Conservation (phyloP, 2,888 invertebrate genomes). For the Dicycla oo region DNA sequence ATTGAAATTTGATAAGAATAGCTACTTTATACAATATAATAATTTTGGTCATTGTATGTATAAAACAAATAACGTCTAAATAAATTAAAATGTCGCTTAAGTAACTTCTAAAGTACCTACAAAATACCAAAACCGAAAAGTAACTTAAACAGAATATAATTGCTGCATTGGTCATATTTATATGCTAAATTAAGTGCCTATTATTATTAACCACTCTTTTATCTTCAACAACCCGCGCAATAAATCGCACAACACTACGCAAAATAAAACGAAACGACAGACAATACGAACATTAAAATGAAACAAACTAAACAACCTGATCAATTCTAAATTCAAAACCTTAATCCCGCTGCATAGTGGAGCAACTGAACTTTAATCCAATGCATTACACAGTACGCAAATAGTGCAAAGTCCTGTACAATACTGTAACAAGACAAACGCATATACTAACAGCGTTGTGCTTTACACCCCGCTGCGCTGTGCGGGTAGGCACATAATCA, state of each 20-base stretch:
- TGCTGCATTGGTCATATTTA: neutral
- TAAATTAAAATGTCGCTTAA: neutral
- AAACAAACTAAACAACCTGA: neutral
- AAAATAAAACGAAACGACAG: conserved; percentile 17
- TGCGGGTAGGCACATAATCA: conserved; percentile 60
- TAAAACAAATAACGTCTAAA: neutral
- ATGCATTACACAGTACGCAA: conserved; percentile 52
- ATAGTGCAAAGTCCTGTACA: conserved; percentile 63
- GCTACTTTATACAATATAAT: neutral
- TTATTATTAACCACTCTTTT: neutral
- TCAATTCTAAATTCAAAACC: conserved; percentile 25
- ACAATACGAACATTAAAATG: conserved; percentile 10
- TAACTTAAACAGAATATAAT: neutral
- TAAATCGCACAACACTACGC: neutral
- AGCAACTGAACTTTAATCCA: conserved; percentile 43
- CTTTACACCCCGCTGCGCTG: conserved; percentile 62
- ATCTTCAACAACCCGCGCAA: neutral
- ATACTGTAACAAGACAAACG: conserved; percentile 65
- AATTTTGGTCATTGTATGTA: neutral
- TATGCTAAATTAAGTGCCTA: neutral
- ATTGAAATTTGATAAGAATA: conserved; percentile 10
- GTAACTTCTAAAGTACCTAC: neutral
- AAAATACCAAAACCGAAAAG: neutral
- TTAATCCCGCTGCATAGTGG: conserved; percentile 37
- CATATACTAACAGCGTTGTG: conserved; percentile 66